Evolutionary conservation across 2,797 vertebrate species (phyloP), one percentile per base, ranked within the genome.

Genomic region (Lepilemur ruficaudatus): DNA sequence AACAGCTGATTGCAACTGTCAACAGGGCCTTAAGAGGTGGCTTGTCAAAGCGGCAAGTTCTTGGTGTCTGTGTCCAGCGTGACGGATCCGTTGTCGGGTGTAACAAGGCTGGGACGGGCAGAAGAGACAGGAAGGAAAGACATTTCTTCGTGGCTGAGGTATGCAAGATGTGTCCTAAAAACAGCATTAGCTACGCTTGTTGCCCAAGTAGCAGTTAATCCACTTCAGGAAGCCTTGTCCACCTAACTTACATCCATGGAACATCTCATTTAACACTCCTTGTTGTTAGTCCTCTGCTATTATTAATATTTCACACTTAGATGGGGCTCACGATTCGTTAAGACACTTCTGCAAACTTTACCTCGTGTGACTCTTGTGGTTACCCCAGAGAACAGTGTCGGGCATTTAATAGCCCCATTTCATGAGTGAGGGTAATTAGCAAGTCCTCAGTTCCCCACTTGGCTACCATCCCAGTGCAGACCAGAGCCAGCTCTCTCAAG

Each of bases 21-120:
- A 84, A 35, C 22, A 92, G 67, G 30, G 15, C 48, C 63, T 52
- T 25, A 38, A 28, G 83, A 75, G 48, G 20, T 50, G 41, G 61
- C 65, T 69, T 69, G 41, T 55, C 69, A 89, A 25, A 63, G 72
- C 79, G 90, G 70, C 38, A 96, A 50, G 76, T 25, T 63, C 23
- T 75, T 63, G 57, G 28, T 73, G 5, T 65, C 38, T 1, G 3
- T 22, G 35, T 78, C 48, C 28, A 78, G 41, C 46, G 55, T 76
- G 55, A 30, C 7, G 1, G 46, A 70, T 14, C 15, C 2, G 0
- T 0, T 10, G 28, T 79, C 2, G 18, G 18, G 14, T 65, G 30
- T 35, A 22, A 55, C 28, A 92, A 48, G 70, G 22, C 57, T 63
- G n/a, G 25, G 55, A 15, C 28, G 75, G 48, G 41, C 30, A 28